phyloP scores from a whole-genome alignment of 2,113 vertebrate species.

The Pogona vitticeps region DNA sequence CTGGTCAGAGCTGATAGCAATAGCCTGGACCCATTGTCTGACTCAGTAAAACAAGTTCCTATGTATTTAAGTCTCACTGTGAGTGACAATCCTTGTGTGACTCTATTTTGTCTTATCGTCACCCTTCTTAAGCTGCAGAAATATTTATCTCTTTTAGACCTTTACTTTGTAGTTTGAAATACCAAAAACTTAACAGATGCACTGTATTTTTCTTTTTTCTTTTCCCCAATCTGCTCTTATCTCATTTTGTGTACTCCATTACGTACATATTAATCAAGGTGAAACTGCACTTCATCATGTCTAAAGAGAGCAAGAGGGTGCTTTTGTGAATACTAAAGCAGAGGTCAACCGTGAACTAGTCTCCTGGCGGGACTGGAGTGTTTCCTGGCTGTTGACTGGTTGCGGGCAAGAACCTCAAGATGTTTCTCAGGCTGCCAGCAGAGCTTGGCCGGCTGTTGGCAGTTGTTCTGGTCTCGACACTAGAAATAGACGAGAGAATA shows the following conservation, averaged over 20 bases:
- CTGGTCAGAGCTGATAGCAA: too few relatives aligned
- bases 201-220: slow-evolving; percentile 39
- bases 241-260: slow-evolving; percentile 41
- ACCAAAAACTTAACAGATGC: slow-evolving; percentile 23
- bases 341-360: slow-evolving; percentile 25
- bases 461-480: too few relatives aligned
- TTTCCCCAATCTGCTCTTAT: slow-evolving; percentile 63
- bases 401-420: background rate
- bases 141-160: background rate
- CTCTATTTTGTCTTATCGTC: background rate
- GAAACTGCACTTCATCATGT: slow-evolving; percentile 48
- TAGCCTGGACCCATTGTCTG: too few relatives aligned
- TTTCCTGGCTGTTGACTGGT: background rate
- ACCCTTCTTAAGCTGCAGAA: background rate
- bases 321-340: slow-evolving; percentile 45
- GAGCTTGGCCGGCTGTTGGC: background rate
- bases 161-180: slow-evolving; percentile 26
- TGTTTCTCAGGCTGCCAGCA: background rate
- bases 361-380: slow-evolving; percentile 2
- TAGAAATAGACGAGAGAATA: too few relatives aligned
- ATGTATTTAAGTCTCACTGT: too few relatives aligned
- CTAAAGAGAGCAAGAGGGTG: slow-evolving; percentile 46
- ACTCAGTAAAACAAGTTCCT: too few relatives aligned
- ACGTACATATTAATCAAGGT: slow-evolving; percentile 68
- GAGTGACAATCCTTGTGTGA: too few relatives aligned